Evolutionary conservation across 2,797 vertebrate species (phyloP), one percentile per base, ranked within the genome.

Genomic region (Falco berigora): DNA sequence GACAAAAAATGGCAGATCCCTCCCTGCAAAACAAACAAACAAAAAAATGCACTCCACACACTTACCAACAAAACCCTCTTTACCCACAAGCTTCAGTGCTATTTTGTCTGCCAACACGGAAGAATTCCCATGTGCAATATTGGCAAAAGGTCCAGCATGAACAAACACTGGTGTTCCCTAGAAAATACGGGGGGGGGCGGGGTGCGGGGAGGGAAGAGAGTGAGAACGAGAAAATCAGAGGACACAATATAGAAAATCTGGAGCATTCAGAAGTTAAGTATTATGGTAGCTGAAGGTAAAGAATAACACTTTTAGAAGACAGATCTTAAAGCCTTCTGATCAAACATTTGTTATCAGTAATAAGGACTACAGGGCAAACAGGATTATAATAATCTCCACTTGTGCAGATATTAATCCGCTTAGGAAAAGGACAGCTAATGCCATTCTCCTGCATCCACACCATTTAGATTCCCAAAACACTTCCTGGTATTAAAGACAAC

Each of bases 41-140:
- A 92, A 74, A 68, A 52, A 61, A 69, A 30, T 18, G 38, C 19
- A 49, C 15, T 36, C 23, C 20, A 59, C 9, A 40, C 25, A 95
- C 97, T 98, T 98, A 99, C 99, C 99, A 64, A 99, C 99, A 98
- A 99, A 99, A 36, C 99, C 99, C 1, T 99, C 98, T 3, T 99
- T 98, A 72, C 99, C 99, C 47, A 99, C 99, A 69, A 99, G 98
- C 96, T 99, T 99, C 97, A 99, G 96, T 23, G 99, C 99, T 52
- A 99, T 99, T 97, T 99, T 99, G 98, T 99, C 99, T 76, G 99
- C 99, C 96, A 99, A 96, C 96, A 99, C 98, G 25, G 99, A 99
- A 15, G 99, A 99, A 97, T 99, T 99, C 47, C 99, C 99, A n/a
- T 99, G 99, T 63, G 99, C 99, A 16, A 99, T 99, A 97, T 99